Evolutionary conservation across 2,113 vertebrate species (phyloP).

Genomic region (Notarius quadriscutis): DNA sequence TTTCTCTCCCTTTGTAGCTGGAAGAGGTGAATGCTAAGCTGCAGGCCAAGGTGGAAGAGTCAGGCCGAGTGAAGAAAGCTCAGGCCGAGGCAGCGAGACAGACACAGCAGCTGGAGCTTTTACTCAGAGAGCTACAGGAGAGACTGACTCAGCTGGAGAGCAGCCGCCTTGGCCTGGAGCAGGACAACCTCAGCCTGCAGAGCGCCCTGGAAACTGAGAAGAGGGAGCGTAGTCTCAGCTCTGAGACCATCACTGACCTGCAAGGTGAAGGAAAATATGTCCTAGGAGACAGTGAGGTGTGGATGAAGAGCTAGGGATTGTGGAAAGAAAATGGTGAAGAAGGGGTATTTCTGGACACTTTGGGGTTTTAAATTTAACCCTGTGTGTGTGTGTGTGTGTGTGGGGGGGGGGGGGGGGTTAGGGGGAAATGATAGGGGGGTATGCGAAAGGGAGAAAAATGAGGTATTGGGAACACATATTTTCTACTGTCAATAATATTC

Average conservation of each 20-base stretch:
- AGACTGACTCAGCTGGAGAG: constrained; percentile 85
- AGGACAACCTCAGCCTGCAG: constrained; percentile 85
- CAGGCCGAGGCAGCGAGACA: constrained; percentile 89
- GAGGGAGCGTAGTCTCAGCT: constrained; percentile 78
- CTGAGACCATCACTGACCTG: constrained; percentile 86
- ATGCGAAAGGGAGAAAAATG: neutral
- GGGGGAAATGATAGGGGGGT: neutral
- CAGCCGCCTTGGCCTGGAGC: constrained; percentile 85
- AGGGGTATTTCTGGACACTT: neutral
- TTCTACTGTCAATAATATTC: no score
- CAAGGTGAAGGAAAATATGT: constrained; percentile 81
- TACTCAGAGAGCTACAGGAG: constrained; percentile 86
- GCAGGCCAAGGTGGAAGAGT: constrained; percentile 83
- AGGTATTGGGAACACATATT: neutral
- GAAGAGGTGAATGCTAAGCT: constrained; percentile 83
- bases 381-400: neutral
- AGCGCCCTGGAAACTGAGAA: constrained; percentile 87
- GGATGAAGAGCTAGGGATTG: neutral
- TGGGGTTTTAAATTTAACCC: neutral
- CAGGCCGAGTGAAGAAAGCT: constrained; percentile 82
- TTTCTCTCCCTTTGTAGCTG: constrained; percentile 70
- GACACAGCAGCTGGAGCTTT: constrained; percentile 85
- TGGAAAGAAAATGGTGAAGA: neutral
- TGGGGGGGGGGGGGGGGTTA: no score
- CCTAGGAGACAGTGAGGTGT: neutral